A percentile compares a stretch with the other conserved stretches of the same genome.
Evolutionary conservation across 2,797 vertebrate species (phyloP).

Genomic region (Anguilla pacifica): DNA sequence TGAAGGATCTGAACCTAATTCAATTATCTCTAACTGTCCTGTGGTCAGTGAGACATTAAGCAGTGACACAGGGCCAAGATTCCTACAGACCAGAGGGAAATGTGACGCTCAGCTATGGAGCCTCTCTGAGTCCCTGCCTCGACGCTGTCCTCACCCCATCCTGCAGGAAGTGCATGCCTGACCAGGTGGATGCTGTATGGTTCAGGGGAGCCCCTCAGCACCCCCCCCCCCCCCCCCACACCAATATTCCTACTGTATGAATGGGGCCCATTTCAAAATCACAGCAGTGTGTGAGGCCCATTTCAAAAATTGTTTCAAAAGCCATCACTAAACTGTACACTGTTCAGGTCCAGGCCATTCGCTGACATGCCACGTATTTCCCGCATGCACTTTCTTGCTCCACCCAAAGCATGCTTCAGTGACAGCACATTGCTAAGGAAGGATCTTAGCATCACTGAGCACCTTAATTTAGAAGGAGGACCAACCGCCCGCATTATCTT

Average conservation of each 20-base stretch:
- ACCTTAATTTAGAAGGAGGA: not conserved
- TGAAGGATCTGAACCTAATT: not conserved
- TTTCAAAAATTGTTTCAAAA: too few species aligned
- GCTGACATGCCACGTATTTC: not conserved
- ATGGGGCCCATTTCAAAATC: too few species aligned
- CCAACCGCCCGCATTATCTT: not conserved
- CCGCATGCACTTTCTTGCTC: not conserved
- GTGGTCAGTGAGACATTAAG: not conserved
- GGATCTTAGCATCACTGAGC: not conserved
- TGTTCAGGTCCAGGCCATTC: too few species aligned
- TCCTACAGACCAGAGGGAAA: not conserved
- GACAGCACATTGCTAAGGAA: not conserved
- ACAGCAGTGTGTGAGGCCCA: too few species aligned
- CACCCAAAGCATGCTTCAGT: not conserved
- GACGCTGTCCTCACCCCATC: not conserved
- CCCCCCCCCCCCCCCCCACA: too few species aligned
- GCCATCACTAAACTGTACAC: not conserved
- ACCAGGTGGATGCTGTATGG: too few species aligned
- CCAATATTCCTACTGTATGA: too few species aligned
- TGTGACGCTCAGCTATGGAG: not conserved
- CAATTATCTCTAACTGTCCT: not conserved
- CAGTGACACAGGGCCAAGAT: not conserved
- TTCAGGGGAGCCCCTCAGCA: too few species aligned
- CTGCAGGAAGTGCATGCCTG: too few species aligned
- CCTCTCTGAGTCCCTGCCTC: not conserved